Conservation (phyloP, 2,797 vertebrate species). For the Anguilla marmorata region DNA sequence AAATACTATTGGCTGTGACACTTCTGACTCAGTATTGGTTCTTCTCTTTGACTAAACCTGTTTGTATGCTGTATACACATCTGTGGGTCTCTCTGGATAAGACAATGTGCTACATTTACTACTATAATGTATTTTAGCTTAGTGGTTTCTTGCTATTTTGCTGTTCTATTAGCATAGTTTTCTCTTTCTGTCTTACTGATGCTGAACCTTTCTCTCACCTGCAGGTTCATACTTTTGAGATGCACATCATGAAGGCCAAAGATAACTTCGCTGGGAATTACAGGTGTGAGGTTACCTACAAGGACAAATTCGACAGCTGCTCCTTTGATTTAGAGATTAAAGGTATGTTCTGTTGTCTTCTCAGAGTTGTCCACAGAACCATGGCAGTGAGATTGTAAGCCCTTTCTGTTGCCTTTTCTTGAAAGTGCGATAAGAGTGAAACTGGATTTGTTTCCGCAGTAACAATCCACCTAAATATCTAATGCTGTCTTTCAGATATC, state of each 20-base stretch:
- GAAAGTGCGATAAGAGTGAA: not conserved
- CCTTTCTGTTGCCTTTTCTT: not conserved
- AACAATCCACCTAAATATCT: not conserved
- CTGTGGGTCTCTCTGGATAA: not conserved
- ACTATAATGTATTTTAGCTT: not conserved
- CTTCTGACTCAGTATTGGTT: too few species aligned
- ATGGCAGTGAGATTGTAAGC: not conserved
- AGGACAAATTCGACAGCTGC: slow-evolving; percentile 98
- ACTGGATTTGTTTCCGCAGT: not conserved
- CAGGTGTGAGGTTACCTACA: slow-evolving; percentile 94
- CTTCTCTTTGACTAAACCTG: too few species aligned
- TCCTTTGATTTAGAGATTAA: slow-evolving; percentile 94
- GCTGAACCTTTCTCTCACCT: slow-evolving; percentile 4
- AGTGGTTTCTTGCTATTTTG: not conserved
- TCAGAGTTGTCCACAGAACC: not conserved
- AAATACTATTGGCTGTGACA: too few species aligned
- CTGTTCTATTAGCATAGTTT: not conserved
- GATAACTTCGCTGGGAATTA: slow-evolving; percentile 96
- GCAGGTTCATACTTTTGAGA: slow-evolving; percentile 94
- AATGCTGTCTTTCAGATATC: slow-evolving; percentile 68
- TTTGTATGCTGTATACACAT: too few species aligned
- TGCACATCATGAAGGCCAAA: slow-evolving; percentile 98
- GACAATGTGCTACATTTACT: not conserved
- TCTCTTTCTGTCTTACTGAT: not conserved
- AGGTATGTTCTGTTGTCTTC: slow-evolving; percentile 73